phyloP scores from a whole-genome alignment of 2,113 vertebrate genomes.

The Hippocampus comes region DNA sequence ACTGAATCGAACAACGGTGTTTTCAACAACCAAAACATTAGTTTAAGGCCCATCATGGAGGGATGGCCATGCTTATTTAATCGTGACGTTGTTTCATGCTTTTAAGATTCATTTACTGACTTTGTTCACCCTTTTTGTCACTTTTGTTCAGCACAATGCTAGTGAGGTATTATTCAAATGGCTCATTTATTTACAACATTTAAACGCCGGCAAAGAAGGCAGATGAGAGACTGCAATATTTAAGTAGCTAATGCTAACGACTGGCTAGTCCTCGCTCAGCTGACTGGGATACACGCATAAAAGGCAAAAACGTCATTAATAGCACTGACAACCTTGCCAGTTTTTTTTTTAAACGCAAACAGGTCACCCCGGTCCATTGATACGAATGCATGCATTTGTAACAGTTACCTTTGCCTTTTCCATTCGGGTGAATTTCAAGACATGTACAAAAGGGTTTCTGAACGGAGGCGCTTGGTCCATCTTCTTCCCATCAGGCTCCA shows the following conservation, averaged over 20 bases:
- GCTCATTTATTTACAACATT: no score
- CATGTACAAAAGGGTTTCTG: slow-evolving; percentile 87
- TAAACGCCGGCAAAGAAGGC: neutral
- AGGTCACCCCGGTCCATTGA: neutral
- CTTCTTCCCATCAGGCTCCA: slow-evolving; percentile 72
- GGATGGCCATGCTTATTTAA: slow-evolving; percentile 33
- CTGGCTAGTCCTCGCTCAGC: slow-evolving; percentile 45
- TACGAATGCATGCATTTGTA: neutral
- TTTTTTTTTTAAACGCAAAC: neutral
- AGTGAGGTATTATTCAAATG: neutral
- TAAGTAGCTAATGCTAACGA: slow-evolving; percentile 48
- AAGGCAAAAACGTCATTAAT: slow-evolving; percentile 7
- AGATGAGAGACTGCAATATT: slow-evolving; percentile 38
- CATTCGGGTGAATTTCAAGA: slow-evolving; percentile 77
- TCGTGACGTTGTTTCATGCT: slow-evolving; percentile 9
- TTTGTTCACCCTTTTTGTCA: neutral
- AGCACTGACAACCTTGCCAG: slow-evolving; percentile 18
- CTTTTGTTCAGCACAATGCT: neutral
- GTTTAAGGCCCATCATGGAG: slow-evolving; percentile 49
- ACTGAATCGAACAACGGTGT: neutral
- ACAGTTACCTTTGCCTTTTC: slow-evolving; percentile 83
- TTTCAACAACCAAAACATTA: neutral
- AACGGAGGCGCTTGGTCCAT: slow-evolving; percentile 78
- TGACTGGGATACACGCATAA: slow-evolving; percentile 18
- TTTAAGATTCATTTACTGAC: neutral